Conservation (phyloP, 2,888 invertebrate species). For the Caenorhabditis sp. region DNA sequence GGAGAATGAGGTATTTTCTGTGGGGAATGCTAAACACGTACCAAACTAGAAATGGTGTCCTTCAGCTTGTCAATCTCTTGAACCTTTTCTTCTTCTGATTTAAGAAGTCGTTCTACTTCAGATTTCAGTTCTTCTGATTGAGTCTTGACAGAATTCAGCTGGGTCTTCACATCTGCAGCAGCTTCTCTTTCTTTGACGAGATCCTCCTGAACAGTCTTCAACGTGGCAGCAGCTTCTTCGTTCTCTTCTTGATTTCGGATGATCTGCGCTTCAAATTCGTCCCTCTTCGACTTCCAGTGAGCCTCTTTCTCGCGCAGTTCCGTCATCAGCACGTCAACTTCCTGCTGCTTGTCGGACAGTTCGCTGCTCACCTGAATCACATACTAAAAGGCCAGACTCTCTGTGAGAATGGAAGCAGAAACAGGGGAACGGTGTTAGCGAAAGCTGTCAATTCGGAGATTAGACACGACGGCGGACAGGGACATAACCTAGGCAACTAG, state of each 20-base stretch:
- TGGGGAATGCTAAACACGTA: slow-evolving; percentile 4
- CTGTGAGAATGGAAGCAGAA: slow-evolving; percentile 14
- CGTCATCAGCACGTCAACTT: slow-evolving; percentile 44
- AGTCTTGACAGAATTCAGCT: slow-evolving; percentile 28
- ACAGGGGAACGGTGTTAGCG: slow-evolving; percentile 53
- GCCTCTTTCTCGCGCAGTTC: slow-evolving; percentile 57
- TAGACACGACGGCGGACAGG: slow-evolving; percentile 22
- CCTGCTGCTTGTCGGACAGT: slow-evolving; percentile 50
- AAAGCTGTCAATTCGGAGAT: slow-evolving; percentile 37
- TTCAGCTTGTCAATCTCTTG: slow-evolving; percentile 38
- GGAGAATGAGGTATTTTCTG: background rate
- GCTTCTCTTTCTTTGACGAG: slow-evolving; percentile 54
- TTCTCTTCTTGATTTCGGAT: slow-evolving; percentile 71
- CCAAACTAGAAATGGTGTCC: slow-evolving; percentile 1
- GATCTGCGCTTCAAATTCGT: slow-evolving; percentile 69
- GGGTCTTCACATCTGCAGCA: slow-evolving; percentile 18
- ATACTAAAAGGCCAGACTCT: slow-evolving; percentile 60
- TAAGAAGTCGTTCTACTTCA: slow-evolving; percentile 33
- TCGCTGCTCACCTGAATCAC: slow-evolving; percentile 63
- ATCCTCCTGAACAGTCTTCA: slow-evolving; percentile 53
- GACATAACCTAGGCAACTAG: slow-evolving; percentile 40
- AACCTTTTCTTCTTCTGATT: slow-evolving; percentile 22
- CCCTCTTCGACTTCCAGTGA: slow-evolving; percentile 68
- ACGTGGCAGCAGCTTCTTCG: slow-evolving; percentile 51
- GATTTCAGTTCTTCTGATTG: slow-evolving; percentile 39